These are phyloP conservation scores for Balaeniceps rex DNA, from an alignment of 2,113 vertebrate species.

Conservation along the genomic window DNA sequence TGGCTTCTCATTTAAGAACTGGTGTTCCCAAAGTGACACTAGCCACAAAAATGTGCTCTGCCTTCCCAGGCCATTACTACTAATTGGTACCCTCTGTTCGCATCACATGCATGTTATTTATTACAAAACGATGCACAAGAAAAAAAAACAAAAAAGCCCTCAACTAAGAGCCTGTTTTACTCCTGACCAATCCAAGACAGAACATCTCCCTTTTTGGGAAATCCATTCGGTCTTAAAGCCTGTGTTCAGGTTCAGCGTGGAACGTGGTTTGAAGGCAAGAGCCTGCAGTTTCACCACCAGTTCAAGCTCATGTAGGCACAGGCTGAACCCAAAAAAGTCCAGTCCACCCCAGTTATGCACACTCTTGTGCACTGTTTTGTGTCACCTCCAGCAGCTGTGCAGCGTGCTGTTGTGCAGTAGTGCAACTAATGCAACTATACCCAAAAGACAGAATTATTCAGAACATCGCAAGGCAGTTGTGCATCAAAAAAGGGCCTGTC, in stretches of 20 bases:
- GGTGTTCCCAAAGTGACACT: not conserved
- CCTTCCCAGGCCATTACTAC: not conserved
- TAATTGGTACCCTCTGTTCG: not conserved
- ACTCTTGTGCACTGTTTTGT: not conserved
- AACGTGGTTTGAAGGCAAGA: not conserved
- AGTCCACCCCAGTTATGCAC: not conserved
- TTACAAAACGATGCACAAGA: not conserved
- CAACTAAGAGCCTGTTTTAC: not conserved
- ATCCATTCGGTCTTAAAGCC: not conserved
- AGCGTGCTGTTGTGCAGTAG: not conserved
- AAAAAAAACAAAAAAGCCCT: not conserved
- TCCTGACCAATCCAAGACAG: not conserved
- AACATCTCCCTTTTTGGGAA: not conserved
- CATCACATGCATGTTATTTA: not conserved
- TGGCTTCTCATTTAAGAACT: not conserved
- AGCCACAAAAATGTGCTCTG: not conserved
- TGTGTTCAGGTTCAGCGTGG: not conserved
- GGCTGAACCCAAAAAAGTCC: not conserved
- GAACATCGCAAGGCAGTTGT: not conserved
- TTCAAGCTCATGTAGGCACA: not conserved
- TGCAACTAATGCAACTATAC: not conserved
- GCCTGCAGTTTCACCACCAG: not conserved
- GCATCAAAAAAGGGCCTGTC: not conserved
- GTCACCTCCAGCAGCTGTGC: not conserved
- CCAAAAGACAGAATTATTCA: not conserved